phyloP scores from a whole-genome alignment of 2,113 vertebrate species.

The Fulmarus glacialis region DNA sequence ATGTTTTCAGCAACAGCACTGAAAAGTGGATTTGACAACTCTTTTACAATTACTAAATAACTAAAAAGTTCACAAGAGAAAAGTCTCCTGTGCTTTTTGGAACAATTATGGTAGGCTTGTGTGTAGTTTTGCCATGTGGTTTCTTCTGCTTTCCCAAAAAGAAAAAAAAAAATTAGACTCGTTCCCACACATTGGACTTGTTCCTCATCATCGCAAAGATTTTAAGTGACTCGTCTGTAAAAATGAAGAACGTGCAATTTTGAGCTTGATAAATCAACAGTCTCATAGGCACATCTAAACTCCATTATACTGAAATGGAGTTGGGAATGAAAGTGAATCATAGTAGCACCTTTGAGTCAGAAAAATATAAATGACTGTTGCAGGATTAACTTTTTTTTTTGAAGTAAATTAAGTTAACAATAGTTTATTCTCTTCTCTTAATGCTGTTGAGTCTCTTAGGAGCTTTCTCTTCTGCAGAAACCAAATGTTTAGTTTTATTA shows the following conservation, averaged over 20 bases:
- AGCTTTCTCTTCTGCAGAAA: neutral
- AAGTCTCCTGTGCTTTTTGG: neutral
- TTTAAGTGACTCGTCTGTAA: neutral
- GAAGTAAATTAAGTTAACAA: constrained; percentile 37
- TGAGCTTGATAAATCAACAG: neutral
- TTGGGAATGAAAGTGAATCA: neutral
- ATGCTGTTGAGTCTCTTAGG: constrained; percentile 21
- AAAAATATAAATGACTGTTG: constrained; percentile 21
- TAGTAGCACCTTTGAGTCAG: neutral
- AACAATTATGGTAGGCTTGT: neutral
- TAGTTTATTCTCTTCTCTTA: constrained; percentile 38
- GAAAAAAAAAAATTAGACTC: rapidly evolving
- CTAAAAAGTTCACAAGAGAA: neutral
- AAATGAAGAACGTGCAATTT: neutral
- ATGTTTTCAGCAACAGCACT: neutral
- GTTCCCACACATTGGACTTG: neutral
- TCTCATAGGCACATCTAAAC: neutral
- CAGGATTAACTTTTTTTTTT: constrained; percentile 2
- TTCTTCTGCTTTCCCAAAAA: constrained; percentile 13
- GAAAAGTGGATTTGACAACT: neutral
- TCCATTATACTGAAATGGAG: neutral
- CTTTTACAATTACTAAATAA: neutral
- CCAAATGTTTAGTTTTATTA: constrained; percentile 26
- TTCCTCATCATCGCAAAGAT: neutral
- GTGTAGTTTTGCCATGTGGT: neutral